Evolutionary conservation across 1,140 invertebrate species (phyloP).

Genomic region (Bombus terrestris): DNA sequence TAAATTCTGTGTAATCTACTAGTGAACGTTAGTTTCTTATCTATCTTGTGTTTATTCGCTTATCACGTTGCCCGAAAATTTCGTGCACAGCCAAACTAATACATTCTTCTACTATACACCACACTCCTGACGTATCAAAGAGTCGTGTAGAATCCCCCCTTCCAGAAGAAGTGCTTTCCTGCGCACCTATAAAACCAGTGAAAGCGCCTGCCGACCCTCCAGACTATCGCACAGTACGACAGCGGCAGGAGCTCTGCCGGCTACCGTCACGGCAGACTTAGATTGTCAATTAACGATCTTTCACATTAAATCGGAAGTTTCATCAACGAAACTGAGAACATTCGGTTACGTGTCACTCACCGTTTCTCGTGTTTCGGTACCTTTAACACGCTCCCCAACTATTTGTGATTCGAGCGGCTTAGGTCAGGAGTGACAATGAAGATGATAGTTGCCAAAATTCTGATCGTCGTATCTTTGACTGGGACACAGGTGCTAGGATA

Average conservation of each 20-base stretch:
- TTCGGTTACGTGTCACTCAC: constrained; percentile 1
- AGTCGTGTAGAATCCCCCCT: constrained; percentile 65
- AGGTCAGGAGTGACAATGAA: constrained; percentile 68
- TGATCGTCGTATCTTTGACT: constrained; percentile 65
- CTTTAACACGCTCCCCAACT: background rate
- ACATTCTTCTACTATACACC: background rate
- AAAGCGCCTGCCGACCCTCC: constrained; percentile 80
- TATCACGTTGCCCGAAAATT: background rate
- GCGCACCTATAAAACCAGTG: constrained; percentile 82
- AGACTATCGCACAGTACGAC: constrained; percentile 80
- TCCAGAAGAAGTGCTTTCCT: constrained; percentile 79
- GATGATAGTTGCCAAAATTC: constrained; percentile 67
- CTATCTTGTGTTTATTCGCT: background rate
- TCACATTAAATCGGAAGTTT: constrained; percentile 24
- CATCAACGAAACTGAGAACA: background rate
- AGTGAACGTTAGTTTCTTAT: background rate
- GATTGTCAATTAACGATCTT: constrained; percentile 31
- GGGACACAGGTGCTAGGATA: constrained; percentile 76
- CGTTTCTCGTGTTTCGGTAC: constrained; percentile 19
- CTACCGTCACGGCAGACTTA: constrained; percentile 22
- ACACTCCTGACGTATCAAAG: constrained; percentile 28
- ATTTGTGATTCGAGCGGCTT: constrained; percentile 55
- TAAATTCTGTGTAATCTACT: too few species aligned
- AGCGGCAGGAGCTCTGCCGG: constrained; percentile 74
- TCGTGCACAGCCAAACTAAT: background rate